A percentile compares a stretch with the other conserved stretches of the same genome.
Conservation (phyloP, 2,888 invertebrate genomes). For the Yponomeuta plumbellus region DNA sequence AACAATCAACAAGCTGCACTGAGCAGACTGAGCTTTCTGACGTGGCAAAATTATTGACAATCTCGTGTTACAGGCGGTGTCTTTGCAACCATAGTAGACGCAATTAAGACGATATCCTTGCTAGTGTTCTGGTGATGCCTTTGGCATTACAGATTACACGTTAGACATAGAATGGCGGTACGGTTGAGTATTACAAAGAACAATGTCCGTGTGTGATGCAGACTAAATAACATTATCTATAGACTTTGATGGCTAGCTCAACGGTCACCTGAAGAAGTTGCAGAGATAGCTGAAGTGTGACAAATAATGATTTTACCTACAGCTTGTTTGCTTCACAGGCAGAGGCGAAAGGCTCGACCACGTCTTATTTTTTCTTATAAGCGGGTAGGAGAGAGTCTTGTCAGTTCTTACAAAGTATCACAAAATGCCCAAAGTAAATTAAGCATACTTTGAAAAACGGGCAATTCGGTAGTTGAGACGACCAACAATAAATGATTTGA, state of each 20-base stretch:
- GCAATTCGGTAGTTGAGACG: too few relatives aligned
- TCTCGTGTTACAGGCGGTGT: background rate
- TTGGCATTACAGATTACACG: background rate
- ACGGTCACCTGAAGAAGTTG: background rate
- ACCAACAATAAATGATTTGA: too few relatives aligned
- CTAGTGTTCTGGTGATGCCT: background rate
- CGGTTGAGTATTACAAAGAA: background rate
- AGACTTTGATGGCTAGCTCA: background rate
- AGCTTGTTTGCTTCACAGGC: too few relatives aligned
- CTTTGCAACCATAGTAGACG: background rate
- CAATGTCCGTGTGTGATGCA: background rate
- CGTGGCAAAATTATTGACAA: background rate
- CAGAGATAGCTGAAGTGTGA: too few relatives aligned
- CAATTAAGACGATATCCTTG: background rate
- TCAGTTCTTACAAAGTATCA: too few relatives aligned
- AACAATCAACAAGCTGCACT: background rate
- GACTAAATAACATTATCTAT: background rate
- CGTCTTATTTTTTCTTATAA: too few relatives aligned
- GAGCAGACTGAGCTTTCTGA: background rate
- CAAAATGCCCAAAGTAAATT: too few relatives aligned
- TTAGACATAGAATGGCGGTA: background rate
- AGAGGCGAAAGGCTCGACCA: too few relatives aligned
- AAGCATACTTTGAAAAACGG: too few relatives aligned
- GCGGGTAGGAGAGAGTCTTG: too few relatives aligned
- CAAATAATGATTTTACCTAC: too few relatives aligned